Base-by-base conservation (phyloP, 1,140 invertebrate species). In the Coboldia fuscipes region DNA sequence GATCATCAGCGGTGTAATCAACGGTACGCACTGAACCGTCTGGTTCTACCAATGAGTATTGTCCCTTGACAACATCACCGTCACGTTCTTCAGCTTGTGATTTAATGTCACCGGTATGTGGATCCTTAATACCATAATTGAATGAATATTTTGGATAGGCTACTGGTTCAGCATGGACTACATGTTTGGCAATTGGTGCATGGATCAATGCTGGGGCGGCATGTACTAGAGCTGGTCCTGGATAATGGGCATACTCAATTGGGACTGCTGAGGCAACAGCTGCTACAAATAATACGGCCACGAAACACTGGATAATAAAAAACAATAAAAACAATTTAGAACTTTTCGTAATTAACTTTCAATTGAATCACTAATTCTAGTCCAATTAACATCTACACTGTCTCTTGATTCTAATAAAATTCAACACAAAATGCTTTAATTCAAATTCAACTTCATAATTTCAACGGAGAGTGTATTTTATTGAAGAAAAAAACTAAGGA, bases 1-100 rank as follows among this genome's bases (percentile, higher is more conserved):
- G 64, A 38, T 75, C 68, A 47, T 76, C 74, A 16, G 73, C 73
- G 1, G 69, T 72, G 48, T 78, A 78, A 44, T 69, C 63, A 28
- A 75, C 73, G 36, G 51, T 66, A 30, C 66, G 54, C 37, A 63
- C 60, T 4, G 59, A 59, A 16, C 66, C 66, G 43, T 70, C 66
- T 13, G 65, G 62, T 42, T 67, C 64, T 3, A 66, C 57, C 10
- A 66, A 48, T 4, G 63, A 65, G 46, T 66, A 69, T 52, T 67
- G 62, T 31, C 66, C 66, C 42, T 61, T 64, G 14, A 68, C 65
- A n/a, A 56, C 58, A 42, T 68, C 65, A 20, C 66, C 66, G 35
- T 67, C 61, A 37, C 65, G 53, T 36, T 63, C 62, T 52, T 72
- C 69, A 36, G 63, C 62, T 40, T 73, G 69, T n/a, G 62, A 62